phyloP scores from a whole-genome alignment of 2,888 invertebrate genomes.

The Drosophila pseudotakahashii region DNA sequence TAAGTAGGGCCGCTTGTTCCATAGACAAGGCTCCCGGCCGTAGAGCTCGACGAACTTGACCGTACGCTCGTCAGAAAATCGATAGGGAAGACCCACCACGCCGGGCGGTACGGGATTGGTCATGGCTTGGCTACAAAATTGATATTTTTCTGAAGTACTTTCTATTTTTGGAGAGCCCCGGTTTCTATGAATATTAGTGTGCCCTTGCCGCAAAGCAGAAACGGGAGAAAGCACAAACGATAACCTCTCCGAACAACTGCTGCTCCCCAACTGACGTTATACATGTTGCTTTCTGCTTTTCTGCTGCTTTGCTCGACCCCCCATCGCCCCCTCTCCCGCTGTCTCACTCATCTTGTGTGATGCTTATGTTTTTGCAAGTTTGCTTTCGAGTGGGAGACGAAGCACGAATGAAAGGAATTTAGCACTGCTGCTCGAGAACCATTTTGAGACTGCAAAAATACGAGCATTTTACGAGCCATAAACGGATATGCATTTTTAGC shows the following conservation, averaged over 20 bases:
- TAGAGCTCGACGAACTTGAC: conserved; percentile 65
- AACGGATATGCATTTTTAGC: background rate
- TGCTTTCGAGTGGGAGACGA: conserved; percentile 8
- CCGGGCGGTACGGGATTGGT: background rate
- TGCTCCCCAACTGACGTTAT: conserved; percentile 5
- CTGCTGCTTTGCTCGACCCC: conserved; percentile 22
- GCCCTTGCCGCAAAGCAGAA: conserved; percentile 7
- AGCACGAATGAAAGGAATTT: conserved; percentile 7
- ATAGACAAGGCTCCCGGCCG: conserved; percentile 64
- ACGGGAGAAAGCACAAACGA: conserved; percentile 1
- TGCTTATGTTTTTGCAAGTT: conserved; percentile 6
- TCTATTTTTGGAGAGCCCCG: background rate
- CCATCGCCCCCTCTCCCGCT: background rate
- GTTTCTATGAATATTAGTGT: background rate
- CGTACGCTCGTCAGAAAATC: conserved; percentile 62
- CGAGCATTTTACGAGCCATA: background rate
- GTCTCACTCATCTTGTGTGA: background rate
- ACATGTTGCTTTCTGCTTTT: conserved; percentile 25
- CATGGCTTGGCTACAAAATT: background rate
- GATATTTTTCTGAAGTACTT: background rate
- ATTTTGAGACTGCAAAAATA: too few species aligned
- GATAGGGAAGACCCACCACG: conserved; percentile 45
- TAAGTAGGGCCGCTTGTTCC: conserved; percentile 52
- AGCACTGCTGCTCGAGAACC: background rate
- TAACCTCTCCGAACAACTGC: conserved; percentile 14